Evolutionary conservation across 2,888 invertebrate genomes (phyloP), one percentile per base, ranked within the genome.

Genomic region (Phoronis australis): DNA sequence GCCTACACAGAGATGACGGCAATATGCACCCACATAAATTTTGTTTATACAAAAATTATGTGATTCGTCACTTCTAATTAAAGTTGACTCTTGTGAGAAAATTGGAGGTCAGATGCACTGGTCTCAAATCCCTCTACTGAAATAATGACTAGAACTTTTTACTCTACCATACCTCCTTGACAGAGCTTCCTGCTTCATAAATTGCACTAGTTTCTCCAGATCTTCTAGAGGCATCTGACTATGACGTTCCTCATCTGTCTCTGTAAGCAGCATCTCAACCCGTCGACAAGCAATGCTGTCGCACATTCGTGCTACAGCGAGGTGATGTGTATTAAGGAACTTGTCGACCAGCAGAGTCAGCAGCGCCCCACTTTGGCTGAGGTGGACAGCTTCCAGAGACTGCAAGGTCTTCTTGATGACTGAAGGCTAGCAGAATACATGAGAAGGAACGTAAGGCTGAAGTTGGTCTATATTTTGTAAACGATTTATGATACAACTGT

Each of bases 311-410:
- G 83, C 81, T 23, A 86, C 68, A 0, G 86, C 84, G 26, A 87
- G 80, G 52, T 87, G 84, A 23, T 84, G 83, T 41, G 85, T 84
- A 31, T 83, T 81, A 21, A 89, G 79, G 56, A 90, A 83, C 62
- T 81, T 79, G 44, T 83, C 83, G 6, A 85, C 76, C 20, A 87
- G 71, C 15, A 84, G 73, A 39, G 79, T 77, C 39, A 90, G 78
- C 15, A 90, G 78, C 0, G 85, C 80, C 0, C 90, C 89, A 20
- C 86, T 86, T 70, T 88, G 88, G 84, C 87, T 67, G 26, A 65
- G 61, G 57, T 79, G 79, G 31, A 77, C 73, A 18, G 85, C 85
- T 35, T 84, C 82, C 38, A 90, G 74, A 55, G 87, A 85, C 59
- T 83, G 83, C 63, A 87, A 78, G 0, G 87, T 80, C 67, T 85